Evolutionary conservation across 2,888 invertebrate species (phyloP).

Genomic region (Ophion obscuratus): DNA sequence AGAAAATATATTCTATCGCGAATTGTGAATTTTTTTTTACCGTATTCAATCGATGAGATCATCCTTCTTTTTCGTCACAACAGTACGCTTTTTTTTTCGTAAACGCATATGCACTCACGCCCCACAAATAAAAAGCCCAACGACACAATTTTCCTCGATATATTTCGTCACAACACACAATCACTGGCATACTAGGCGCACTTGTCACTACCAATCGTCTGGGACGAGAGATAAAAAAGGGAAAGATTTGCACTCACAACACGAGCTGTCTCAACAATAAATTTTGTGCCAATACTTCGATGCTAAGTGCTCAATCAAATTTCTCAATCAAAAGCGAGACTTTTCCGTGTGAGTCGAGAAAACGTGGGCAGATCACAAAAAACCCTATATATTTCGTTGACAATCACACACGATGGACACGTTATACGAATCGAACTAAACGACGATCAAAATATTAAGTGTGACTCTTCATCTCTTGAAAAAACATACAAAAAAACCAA

Average conservation of each 20-base stretch:
- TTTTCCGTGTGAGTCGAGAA: background rate
- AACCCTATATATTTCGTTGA: slow-evolving; percentile 16
- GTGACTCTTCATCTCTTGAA: slow-evolving; percentile 2
- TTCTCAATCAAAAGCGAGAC: slow-evolving; percentile 32
- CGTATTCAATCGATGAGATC: background rate
- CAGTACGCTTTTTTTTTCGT: background rate
- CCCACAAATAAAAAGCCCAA: background rate
- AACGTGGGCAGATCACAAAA: background rate
- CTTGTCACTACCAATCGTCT: background rate
- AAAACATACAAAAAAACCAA: slow-evolving; percentile 38
- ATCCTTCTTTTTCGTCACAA: background rate
- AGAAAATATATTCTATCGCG: slow-evolving; percentile 35
- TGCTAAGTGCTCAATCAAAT: slow-evolving; percentile 35
- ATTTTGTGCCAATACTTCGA: slow-evolving; percentile 60
- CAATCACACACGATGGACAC: slow-evolving; percentile 16
- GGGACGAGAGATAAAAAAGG: background rate
- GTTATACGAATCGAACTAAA: slow-evolving; percentile 13
- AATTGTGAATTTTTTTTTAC: background rate
- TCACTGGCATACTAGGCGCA: background rate
- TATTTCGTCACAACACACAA: background rate
- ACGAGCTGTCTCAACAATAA: slow-evolving; percentile 58
- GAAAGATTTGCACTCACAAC: slow-evolving; percentile 46
- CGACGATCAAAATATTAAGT: slow-evolving; percentile 2
- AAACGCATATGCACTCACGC: background rate
- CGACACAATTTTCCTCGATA: background rate